Evolutionary conservation across 2,888 invertebrate genomes (phyloP), one percentile per base, ranked within the genome.

Genomic region (Scaptomyza flava): DNA sequence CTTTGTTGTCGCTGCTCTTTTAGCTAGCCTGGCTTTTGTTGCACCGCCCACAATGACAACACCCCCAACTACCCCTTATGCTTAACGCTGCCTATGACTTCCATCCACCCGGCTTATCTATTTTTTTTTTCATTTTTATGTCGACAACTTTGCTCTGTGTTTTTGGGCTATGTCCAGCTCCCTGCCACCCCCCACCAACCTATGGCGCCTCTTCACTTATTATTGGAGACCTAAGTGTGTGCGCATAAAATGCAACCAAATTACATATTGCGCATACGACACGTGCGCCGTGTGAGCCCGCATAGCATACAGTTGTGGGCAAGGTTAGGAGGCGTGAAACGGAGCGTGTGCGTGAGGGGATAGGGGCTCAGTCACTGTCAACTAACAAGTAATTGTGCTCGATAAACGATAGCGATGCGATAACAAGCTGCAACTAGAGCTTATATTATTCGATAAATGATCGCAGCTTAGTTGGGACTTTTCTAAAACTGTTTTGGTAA

Each of bases 211-310:
- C 41, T 41, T 41, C 60, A 38, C 50, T 54, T 58, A 61, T 74
- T 82, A 65, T 72, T 64, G 61, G 65, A 47, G 38, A 14, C 61
- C 62, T 76, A 62, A 61, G 69, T 81, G 65, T 81, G 80, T 64
- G 68, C 68, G 65, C 63, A 58, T 77, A 69, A 72, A 76, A 71
- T 74, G 71, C 68, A 75, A 57, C 58, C 47, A 62, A 75, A 75
- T 78, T 75, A 68, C 72, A 77, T 72, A 66, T 77, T 75, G 77
- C 76, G 73, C 78, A 77, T 77, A 77, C 76, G 76, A 73, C 78
- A 73, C 70, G 76, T 77, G 75, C 33, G 69, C 68, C 23, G 38
- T 36, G 36, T 2, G 42, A 59, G 62, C 51, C 46, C 34, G 41
- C 5, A n/a, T 59, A 41, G 36, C 30, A 46, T 41, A 8, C n/a